A percentile compares a stretch with the other conserved stretches of the same genome.
Conservation (phyloP, 2,113 vertebrate genomes). For the Seriola aureovittata region DNA sequence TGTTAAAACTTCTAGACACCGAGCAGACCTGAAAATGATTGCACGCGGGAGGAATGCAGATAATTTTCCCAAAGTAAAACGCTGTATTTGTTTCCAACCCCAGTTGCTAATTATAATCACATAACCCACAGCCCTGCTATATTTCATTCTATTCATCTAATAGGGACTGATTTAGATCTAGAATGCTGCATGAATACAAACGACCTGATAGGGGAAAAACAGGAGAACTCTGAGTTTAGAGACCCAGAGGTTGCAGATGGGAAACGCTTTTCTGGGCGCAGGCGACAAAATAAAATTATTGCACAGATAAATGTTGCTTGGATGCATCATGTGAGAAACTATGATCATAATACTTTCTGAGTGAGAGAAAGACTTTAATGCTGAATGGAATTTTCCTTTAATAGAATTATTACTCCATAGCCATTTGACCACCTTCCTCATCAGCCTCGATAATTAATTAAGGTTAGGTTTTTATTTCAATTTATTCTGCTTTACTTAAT, state of each 20-base stretch:
- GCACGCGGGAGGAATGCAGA: conserved; percentile 6
- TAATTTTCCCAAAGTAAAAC: conserved; percentile 23
- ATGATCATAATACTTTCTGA: neutral
- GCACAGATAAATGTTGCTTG: neutral
- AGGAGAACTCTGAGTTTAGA: neutral
- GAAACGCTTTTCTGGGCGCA: neutral
- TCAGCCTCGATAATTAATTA: neutral
- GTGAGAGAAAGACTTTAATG: neutral
- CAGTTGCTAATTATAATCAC: conserved; percentile 56
- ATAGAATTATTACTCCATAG: neutral
- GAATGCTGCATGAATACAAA: conserved; percentile 51
- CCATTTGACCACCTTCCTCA: neutral
- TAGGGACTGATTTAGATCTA: conserved; percentile 26
- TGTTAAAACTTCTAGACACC: conserved; percentile 26
- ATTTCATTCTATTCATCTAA: conserved; percentile 50
- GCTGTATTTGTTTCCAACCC: conserved; percentile 17
- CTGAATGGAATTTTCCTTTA: neutral
- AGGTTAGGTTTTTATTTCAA: too few species aligned
- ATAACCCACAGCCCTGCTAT: conserved; percentile 37
- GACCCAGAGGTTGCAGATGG: neutral
- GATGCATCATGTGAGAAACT: neutral
- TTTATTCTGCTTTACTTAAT: neutral
- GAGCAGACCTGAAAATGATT: conserved; percentile 34
- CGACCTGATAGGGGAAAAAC: neutral
- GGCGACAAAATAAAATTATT: neutral